Evolutionary conservation across 2,113 vertebrate species (phyloP).

Genomic region (Tauraco erythrolophus): DNA sequence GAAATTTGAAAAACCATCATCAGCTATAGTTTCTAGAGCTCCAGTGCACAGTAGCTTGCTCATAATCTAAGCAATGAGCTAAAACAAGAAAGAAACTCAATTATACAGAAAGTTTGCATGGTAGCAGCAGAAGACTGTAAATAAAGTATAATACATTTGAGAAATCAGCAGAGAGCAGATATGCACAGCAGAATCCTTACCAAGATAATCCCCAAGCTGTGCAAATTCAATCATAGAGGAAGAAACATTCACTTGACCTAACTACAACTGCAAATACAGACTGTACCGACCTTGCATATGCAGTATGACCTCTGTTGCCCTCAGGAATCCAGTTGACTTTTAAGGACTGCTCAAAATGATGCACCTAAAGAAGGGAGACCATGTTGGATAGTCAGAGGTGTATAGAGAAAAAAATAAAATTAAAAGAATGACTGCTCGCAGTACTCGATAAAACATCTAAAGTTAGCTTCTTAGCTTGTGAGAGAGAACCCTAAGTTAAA

Average conservation of each 20-base stretch:
- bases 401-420: not conserved
- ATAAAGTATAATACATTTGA: not conserved
- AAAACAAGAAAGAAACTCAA: not conserved
- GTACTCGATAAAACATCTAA: not conserved
- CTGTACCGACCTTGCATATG: not conserved
- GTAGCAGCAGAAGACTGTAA: not conserved
- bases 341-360: not conserved
- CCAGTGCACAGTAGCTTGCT: not conserved
- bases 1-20: not conserved
- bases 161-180: not conserved
- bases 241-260: not conserved
- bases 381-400: not conserved
- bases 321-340: not conserved
- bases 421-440: not conserved
- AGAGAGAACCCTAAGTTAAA: not conserved
- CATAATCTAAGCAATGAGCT: not conserved
- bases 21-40: not conserved
- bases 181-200: not conserved
- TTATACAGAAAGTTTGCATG: not conserved
- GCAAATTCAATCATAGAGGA: not conserved
- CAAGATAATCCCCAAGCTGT: not conserved
- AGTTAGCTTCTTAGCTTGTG: not conserved
- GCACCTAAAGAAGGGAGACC: not conserved
- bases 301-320: not conserved
- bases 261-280: not conserved